Evolutionary conservation across 2,888 invertebrate species (phyloP), one percentile per base, ranked within the genome.

Genomic region (Minunthozetes semirufus): DNA sequence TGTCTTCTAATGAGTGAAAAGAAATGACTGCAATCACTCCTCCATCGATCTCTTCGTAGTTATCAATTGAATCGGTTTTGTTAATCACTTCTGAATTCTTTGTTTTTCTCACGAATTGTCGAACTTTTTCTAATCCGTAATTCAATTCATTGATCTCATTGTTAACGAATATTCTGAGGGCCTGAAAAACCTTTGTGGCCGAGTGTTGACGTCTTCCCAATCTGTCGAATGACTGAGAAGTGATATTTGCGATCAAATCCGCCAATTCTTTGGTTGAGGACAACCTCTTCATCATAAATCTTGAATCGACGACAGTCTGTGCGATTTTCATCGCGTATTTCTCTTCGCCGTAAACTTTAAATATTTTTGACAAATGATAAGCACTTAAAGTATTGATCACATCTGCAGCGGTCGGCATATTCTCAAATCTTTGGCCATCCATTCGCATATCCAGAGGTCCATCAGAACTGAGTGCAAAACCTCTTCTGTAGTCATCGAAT

Each of bases 381-480:
- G 94, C 94, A 78, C 89, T 88, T 0, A 90, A 88, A 73, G 87
- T 87, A 13, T 91, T 90, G 72, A 97, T 84, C 2, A 97, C 89
- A 83, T 96, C 93, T 56, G 92, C 89, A 3, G 93, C 97, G 46
- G 92, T 93, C 9, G 91, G 89, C 80, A 88, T 87, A 76, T 89
- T 86, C 0, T 89, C 87, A 80, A 85, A 74, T 75, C 82, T 85
- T 9, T 86, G 85, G 0, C 89, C 88, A 85, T 94, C 93, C 97
- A 97, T 97, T 82, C 96, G 86, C 96, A 97, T 97, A 81, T 97
- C 96, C 74, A 97, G 85, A 4, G 91, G 92, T 0, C 94, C 95
- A 85, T 95, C 88, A 82, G 88, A 88, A 70, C 88, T 89, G 0
- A 95, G 81, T 9, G 93, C 89, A 84, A 97, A 97, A 0, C 97